These are phyloP conservation scores for Crotalus horridus DNA, from an alignment of 2,113 vertebrate genomes.

Conservation along the genomic window DNA sequence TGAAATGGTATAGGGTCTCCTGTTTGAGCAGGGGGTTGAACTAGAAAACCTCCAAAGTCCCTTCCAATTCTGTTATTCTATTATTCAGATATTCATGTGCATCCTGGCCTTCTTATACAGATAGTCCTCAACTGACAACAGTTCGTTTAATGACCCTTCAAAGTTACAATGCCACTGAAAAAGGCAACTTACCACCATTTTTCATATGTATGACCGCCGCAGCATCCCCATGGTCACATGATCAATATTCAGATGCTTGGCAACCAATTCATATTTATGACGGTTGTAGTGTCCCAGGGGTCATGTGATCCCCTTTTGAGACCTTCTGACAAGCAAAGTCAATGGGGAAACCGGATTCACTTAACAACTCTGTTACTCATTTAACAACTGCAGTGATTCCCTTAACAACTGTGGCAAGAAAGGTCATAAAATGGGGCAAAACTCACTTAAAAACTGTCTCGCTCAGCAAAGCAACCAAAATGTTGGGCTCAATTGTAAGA, in stretches of 20 bases:
- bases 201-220: neutral
- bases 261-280: neutral
- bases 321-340: neutral
- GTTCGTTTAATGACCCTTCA: neutral
- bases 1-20: neutral
- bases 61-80: neutral
- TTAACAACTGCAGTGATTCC: neutral
- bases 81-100: neutral
- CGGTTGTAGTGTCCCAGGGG: neutral
- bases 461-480: neutral
- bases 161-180: neutral
- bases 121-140: neutral
- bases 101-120: neutral
- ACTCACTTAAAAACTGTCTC: neutral
- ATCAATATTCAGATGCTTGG: neutral
- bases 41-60: neutral
- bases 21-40: neutral
- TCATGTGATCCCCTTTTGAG: neutral
- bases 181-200: neutral
- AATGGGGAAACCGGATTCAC: neutral
- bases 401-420: neutral
- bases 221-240: neutral
- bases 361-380: neutral
- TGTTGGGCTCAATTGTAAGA: neutral
- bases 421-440: neutral